Conservation (phyloP, 2,113 vertebrate genomes). For the Clarias magur region DNA sequence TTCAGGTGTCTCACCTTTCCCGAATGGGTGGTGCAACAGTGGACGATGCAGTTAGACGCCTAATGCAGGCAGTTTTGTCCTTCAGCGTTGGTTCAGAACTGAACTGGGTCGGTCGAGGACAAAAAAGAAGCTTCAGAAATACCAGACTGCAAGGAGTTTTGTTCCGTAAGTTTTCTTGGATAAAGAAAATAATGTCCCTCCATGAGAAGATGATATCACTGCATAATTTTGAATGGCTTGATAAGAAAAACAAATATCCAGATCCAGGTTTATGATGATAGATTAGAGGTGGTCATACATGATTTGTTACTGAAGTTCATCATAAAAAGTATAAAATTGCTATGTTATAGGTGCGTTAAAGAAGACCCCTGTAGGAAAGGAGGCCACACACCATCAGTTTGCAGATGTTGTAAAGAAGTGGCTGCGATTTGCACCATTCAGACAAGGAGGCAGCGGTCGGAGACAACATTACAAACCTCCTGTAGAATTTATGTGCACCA, state of each 20-base stretch:
- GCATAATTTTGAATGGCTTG: neutral
- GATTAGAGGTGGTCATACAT: neutral
- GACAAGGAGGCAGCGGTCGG: slow-evolving; percentile 61
- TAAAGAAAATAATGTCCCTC: neutral
- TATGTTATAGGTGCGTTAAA: slow-evolving; percentile 60
- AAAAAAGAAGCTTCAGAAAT: slow-evolving; percentile 66
- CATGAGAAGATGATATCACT: neutral
- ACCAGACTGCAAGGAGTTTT: slow-evolving; percentile 65
- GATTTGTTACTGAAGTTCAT: neutral
- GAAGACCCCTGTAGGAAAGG: slow-evolving; percentile 63
- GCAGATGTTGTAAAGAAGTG: slow-evolving; percentile 67
- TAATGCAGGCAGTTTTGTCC: slow-evolving; percentile 66
- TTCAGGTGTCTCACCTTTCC: slow-evolving; percentile 62
- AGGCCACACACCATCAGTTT: slow-evolving; percentile 67
- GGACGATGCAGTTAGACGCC: slow-evolving; percentile 61
- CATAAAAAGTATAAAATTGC: too few species aligned
- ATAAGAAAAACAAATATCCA: neutral
- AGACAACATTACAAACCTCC: slow-evolving; percentile 56
- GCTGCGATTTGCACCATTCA: slow-evolving; percentile 64
- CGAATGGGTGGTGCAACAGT: slow-evolving; percentile 65
- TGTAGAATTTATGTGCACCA: slow-evolving; percentile 52
- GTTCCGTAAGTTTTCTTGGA: slow-evolving; percentile 59
- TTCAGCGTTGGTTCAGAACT: slow-evolving; percentile 64
- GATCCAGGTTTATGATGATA: neutral
- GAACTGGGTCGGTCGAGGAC: slow-evolving; percentile 64